Evolutionary conservation across 1,140 invertebrate species (phyloP).

Genomic region (Cydia pomonella): DNA sequence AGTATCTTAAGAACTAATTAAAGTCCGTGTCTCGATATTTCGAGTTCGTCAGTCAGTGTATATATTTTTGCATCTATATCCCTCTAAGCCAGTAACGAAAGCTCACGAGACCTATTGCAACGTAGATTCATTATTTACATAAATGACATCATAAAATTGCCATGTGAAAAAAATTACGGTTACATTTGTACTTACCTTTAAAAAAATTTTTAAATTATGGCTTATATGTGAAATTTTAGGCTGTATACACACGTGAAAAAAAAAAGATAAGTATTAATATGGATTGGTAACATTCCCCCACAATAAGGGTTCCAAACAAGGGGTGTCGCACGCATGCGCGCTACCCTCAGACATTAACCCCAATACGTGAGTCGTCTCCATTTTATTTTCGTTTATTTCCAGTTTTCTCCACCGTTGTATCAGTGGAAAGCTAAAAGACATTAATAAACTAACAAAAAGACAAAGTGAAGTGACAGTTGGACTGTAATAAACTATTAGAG

Average conservation of each 20-base stretch:
- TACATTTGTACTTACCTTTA: background rate
- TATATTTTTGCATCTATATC: background rate
- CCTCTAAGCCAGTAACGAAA: background rate
- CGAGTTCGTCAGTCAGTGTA: background rate
- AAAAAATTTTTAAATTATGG: background rate
- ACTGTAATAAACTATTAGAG: background rate
- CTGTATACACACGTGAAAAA: background rate
- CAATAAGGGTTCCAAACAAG: conserved; percentile 28
- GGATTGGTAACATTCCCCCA: conserved; percentile 9
- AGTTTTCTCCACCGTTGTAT: conserved; percentile 44
- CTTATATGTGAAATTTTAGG: background rate
- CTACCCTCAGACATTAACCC: conserved; percentile 46
- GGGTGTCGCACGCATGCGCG: conserved; percentile 55
- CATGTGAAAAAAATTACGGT: background rate
- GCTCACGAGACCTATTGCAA: background rate
- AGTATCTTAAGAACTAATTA: no score
- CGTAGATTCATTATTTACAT: background rate
- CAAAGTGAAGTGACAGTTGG: background rate
- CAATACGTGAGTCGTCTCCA: conserved; percentile 57
- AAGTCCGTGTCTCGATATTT: background rate
- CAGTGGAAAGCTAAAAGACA: conserved; percentile 35
- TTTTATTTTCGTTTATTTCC: conserved; percentile 70
- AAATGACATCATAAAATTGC: background rate
- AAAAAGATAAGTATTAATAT: conserved; percentile 33
- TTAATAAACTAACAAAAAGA: conserved; percentile 34